These are phyloP conservation scores for Smittia aterrima DNA, from an alignment of 2,888 invertebrate species.

Conservation along the genomic window DNA sequence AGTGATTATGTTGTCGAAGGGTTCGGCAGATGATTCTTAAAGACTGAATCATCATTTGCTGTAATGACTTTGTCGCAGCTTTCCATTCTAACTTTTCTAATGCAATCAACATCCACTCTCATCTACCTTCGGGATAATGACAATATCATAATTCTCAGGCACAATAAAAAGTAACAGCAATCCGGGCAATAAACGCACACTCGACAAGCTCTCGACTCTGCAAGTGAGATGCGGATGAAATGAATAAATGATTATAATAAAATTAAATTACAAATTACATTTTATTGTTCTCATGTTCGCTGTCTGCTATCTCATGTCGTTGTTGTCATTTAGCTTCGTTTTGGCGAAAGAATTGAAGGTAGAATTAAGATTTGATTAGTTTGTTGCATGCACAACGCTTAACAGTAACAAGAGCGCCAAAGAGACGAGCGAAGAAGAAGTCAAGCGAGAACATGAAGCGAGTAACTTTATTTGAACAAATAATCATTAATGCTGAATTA, in stretches of 20 bases:
- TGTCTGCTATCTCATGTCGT: not conserved
- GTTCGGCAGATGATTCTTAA: too few species aligned
- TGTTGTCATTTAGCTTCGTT: too few species aligned
- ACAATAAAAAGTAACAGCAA: too few species aligned
- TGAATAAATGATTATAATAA: constrained; percentile 31
- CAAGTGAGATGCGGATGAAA: not conserved
- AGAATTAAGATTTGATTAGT: constrained; percentile 8
- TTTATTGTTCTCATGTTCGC: constrained; percentile 15
- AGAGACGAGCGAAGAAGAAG: not conserved
- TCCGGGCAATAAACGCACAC: too few species aligned
- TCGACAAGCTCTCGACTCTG: too few species aligned
- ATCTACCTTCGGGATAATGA: too few species aligned
- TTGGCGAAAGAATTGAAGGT: not conserved
- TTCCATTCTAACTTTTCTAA: too few species aligned
- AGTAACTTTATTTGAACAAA: not conserved
- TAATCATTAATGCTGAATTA: constrained; percentile 25
- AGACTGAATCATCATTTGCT: too few species aligned
- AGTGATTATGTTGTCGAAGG: too few species aligned
- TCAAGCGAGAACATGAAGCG: not conserved
- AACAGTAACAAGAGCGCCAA: not conserved
- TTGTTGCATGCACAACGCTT: constrained; percentile 10
- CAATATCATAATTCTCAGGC: too few species aligned
- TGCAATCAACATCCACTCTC: too few species aligned
- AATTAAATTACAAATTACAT: constrained; percentile 32
- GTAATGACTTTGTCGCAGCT: too few species aligned